phyloP scores from a whole-genome alignment of 2,888 invertebrate genomes.

The Harpalus rufipes region DNA sequence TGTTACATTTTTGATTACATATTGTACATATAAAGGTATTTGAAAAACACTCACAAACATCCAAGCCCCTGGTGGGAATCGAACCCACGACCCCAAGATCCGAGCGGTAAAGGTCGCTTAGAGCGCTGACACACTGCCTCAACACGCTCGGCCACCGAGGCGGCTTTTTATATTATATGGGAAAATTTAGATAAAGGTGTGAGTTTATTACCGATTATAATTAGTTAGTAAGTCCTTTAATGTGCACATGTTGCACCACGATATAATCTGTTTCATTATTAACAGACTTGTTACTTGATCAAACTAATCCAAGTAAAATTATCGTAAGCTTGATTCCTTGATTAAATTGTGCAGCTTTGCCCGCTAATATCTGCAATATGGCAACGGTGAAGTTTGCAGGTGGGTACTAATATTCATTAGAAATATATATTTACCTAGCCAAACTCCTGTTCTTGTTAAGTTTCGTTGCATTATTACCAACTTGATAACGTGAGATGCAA shows the following conservation, averaged over 20 bases:
- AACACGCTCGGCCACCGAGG: no score
- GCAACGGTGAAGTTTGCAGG: slow-evolving; percentile 39
- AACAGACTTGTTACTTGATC: slow-evolving; percentile 51
- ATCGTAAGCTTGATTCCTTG: slow-evolving; percentile 43
- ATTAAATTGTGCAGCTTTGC: slow-evolving; percentile 48
- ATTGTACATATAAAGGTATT: no score
- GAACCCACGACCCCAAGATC: no score
- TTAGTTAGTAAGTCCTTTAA: slow-evolving; percentile 5
- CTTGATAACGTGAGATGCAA: slow-evolving; percentile 8
- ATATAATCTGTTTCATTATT: slow-evolving; percentile 46
- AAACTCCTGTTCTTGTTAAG: slow-evolving; percentile 20
- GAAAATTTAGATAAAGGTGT: background rate
- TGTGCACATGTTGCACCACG: background rate
- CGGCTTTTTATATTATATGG: background rate
- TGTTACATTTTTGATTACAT: no score
- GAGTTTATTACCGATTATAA: slow-evolving; percentile 3
- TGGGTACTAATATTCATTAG: slow-evolving; percentile 33
- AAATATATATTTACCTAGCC: slow-evolving; percentile 40
- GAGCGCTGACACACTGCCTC: no score
- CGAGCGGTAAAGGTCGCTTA: no score
- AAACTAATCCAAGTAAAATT: slow-evolving; percentile 54
- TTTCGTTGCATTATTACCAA: slow-evolving; percentile 25
- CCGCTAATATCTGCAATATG: slow-evolving; percentile 40
- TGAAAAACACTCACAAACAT: no score
- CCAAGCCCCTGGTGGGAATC: no score